Conservation (phyloP, 2,797 vertebrate genomes). For the Poeciliopsis turneri region DNA sequence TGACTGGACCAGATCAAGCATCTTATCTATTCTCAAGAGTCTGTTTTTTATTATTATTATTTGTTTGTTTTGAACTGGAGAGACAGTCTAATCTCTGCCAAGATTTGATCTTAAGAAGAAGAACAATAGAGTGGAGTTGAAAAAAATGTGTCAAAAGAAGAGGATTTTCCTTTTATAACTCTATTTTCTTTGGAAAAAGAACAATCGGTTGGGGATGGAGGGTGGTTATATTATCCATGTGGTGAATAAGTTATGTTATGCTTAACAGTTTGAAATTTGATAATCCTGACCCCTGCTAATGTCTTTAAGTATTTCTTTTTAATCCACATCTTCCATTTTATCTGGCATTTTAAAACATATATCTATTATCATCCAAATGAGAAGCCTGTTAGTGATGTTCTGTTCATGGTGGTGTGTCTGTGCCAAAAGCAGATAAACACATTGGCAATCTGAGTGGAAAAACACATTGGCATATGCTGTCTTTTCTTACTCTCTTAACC, state of each 20-base stretch:
- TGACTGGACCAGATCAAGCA: slow-evolving; percentile 24
- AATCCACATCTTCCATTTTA: slow-evolving; percentile 73
- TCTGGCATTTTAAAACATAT: slow-evolving; percentile 76
- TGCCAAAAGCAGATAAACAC: slow-evolving; percentile 73
- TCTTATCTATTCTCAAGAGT: slow-evolving; percentile 21
- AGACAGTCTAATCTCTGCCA: neutral
- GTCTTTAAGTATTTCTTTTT: slow-evolving; percentile 77
- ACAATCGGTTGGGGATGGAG: slow-evolving; percentile 43
- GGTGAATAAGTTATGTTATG: slow-evolving; percentile 73
- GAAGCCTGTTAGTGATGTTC: slow-evolving; percentile 75
- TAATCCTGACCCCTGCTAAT: slow-evolving; percentile 70
- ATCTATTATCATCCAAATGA: slow-evolving; percentile 77
- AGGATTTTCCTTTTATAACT: slow-evolving; percentile 70
- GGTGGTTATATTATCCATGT: slow-evolving; percentile 69
- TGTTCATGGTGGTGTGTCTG: slow-evolving; percentile 76
- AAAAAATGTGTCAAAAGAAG: slow-evolving; percentile 43
- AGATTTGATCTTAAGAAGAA: slow-evolving; percentile 66
- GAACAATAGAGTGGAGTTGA: slow-evolving; percentile 53
- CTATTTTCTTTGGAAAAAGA: slow-evolving; percentile 72
- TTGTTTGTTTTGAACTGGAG: slow-evolving; percentile 1
- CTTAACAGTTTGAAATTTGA: slow-evolving; percentile 77
- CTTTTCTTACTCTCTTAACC: slow-evolving; percentile 47
- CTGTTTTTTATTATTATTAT: neutral
- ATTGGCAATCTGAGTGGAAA: slow-evolving; percentile 46
- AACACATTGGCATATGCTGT: slow-evolving; percentile 69